Base-by-base conservation (phyloP, 2,888 invertebrate genomes). In the Nomada flava region DNA sequence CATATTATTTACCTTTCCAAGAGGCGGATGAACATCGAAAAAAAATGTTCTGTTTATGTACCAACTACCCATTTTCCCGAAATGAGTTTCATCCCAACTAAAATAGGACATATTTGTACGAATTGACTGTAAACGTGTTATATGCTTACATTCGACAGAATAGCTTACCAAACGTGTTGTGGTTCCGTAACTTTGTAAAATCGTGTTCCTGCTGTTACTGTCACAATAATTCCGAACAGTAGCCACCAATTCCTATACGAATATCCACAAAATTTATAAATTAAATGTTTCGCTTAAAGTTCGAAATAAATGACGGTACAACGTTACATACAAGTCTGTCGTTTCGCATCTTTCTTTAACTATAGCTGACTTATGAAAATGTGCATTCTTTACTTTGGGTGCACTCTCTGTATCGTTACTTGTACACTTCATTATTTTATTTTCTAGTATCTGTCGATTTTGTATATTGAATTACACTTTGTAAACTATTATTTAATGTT, bases 41-140 rank as follows among this genome's bases (percentile, higher is more conserved):
- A 99, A 99, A 94, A 99, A 99, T 76, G 98, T 98, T 88, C 98
- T 95, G 91, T 99, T 99, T 85, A 99, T 98, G 92, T 99, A 99
- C 98, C 98, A 99, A 92, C 98, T 98, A 0, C 98, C 98, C 98
- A 99, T 99, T 95, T 99, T 99, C 0, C 99, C 99, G 95, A 99
- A 99, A 95, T 99, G 99, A 44, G 99, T 99, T 95, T 99, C 99
- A 95, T 99, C 99, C 98, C 98, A 98, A 92, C 98, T 98, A 92
- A 90, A 95, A 95, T 47, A 44, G 62, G n/a, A 18, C 18, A 59
- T 69, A 23, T 42, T 62, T 29, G 26, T 23, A 52, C 42, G 13
- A 55, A 47, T 63, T 10, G 42, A 18, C 7, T 3, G 20, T 18
- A 52, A 29, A 47, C 36, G 63, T 20, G 50, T 18, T 44, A 42